A percentile compares a stretch with the other conserved stretches of the same genome.
phyloP scores from a whole-genome alignment of 2,113 vertebrate genomes.

The Cynopterus brachyotis region DNA sequence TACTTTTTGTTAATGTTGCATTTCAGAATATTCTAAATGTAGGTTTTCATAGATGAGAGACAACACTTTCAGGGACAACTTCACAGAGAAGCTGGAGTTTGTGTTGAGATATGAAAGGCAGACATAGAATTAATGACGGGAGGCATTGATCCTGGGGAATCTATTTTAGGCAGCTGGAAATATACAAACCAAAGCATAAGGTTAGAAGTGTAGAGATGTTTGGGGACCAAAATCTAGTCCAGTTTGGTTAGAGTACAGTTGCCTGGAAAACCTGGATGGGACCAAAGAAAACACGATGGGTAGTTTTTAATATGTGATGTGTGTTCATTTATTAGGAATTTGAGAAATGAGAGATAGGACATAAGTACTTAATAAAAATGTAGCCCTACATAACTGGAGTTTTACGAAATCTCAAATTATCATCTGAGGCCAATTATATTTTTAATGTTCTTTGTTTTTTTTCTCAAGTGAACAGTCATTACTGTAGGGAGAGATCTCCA shows the following conservation, averaged over 20 bases:
- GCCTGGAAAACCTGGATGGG: neutral
- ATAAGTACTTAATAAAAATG: slow-evolving; percentile 43
- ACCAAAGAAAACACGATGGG: neutral
- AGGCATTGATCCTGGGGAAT: neutral
- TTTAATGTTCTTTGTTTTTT: slow-evolving; percentile 58
- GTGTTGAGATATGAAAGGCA: neutral
- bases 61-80: neutral
- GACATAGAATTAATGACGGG: neutral
- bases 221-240: neutral
- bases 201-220: too few relatives aligned
- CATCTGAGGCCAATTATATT: slow-evolving; percentile 23
- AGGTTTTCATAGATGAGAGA: neutral
- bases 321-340: neutral
- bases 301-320: neutral
- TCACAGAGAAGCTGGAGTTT: neutral
- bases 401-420: slow-evolving; percentile 46
- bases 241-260: neutral
- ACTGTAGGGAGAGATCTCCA: slow-evolving; percentile 26
- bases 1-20: neutral
- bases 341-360: neutral
- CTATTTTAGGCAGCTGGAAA: neutral
- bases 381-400: neutral
- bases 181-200: neutral
- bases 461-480: slow-evolving; percentile 58
- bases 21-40: neutral